A percentile compares a stretch with the other conserved stretches of the same genome.
Evolutionary conservation across 2,797 vertebrate species (phyloP).

Genomic region (Enteromius treurensis): DNA sequence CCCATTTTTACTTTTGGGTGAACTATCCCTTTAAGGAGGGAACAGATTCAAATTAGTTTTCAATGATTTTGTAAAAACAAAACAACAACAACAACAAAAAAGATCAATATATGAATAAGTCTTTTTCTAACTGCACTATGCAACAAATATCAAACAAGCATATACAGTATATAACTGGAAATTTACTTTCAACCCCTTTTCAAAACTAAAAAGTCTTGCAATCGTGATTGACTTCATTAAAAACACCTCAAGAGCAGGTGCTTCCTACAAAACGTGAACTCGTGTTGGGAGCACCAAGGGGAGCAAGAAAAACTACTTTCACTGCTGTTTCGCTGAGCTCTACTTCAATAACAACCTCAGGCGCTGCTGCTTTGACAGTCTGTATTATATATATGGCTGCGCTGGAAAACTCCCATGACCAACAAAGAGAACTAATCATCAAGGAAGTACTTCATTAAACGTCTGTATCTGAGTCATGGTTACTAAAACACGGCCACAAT

Average conservation of each 20-base stretch:
- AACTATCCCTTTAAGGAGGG: not conserved
- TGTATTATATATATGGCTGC: constrained; percentile 30
- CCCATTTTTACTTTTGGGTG: too few relatives aligned
- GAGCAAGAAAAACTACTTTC: constrained; percentile 50
- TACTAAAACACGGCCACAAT: not conserved
- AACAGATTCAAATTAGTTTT: not conserved
- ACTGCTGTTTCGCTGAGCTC: constrained; percentile 43
- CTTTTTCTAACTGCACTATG: not conserved
- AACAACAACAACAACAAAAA: not conserved
- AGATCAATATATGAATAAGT: not conserved
- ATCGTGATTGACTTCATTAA: constrained; percentile 8
- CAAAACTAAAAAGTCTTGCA: not conserved
- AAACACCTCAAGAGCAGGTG: constrained; percentile 49
- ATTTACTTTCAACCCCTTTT: constrained; percentile 3
- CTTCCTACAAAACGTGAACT: constrained; percentile 51
- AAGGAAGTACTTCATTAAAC: constrained; percentile 27
- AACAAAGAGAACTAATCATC: constrained; percentile 16
- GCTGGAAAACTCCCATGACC: constrained; percentile 21
- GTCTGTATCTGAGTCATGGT: not conserved
- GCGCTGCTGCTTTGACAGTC: constrained; percentile 32
- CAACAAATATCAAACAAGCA: not conserved
- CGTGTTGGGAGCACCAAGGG: constrained; percentile 36
- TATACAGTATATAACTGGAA: not conserved
- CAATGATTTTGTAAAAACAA: not conserved
- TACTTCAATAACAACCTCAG: constrained; percentile 47